Conservation (phyloP, 1,140 invertebrate genomes). For the Drosophila novamexicana region DNA sequence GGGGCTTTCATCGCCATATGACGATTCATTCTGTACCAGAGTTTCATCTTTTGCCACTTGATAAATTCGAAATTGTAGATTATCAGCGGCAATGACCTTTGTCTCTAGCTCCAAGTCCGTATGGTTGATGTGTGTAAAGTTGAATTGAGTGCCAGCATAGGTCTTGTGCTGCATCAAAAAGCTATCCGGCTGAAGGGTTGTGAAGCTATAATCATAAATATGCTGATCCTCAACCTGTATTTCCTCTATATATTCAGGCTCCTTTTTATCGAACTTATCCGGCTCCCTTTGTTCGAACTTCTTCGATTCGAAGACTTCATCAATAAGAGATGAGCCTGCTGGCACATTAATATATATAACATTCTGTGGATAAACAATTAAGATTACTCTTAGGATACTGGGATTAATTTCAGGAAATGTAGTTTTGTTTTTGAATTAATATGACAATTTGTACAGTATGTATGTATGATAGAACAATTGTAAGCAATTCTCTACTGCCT, state of each 20-base stretch:
- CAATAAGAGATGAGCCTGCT: too few relatives aligned
- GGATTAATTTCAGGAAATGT: too few relatives aligned
- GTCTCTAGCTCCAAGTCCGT: conserved; percentile 43
- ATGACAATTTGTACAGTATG: too few relatives aligned
- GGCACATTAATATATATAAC: conserved; percentile 29
- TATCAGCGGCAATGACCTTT: conserved; percentile 37
- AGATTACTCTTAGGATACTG: too few relatives aligned
- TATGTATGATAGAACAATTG: too few relatives aligned
- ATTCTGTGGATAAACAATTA: not conserved
- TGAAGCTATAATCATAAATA: conserved; percentile 34
- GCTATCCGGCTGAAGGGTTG: conserved; percentile 33
- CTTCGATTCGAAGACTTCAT: too few relatives aligned
- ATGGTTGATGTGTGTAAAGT: conserved; percentile 12
- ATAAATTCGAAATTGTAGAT: conserved; percentile 42
- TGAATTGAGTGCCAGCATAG: conserved; percentile 53
- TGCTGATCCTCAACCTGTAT: conserved; percentile 31
- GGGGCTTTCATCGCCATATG: too few relatives aligned
- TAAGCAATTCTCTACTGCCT: too few relatives aligned
- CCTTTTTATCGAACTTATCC: not conserved
- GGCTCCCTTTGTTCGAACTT: too few relatives aligned
- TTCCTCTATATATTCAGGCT: conserved; percentile 5
- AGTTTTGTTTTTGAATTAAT: too few relatives aligned
- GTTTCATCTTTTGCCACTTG: not conserved
- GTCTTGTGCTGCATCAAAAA: conserved; percentile 37
- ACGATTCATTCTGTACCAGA: not conserved